Conservation (phyloP, 2,888 invertebrate species). For the Cheilosia urbana region DNA sequence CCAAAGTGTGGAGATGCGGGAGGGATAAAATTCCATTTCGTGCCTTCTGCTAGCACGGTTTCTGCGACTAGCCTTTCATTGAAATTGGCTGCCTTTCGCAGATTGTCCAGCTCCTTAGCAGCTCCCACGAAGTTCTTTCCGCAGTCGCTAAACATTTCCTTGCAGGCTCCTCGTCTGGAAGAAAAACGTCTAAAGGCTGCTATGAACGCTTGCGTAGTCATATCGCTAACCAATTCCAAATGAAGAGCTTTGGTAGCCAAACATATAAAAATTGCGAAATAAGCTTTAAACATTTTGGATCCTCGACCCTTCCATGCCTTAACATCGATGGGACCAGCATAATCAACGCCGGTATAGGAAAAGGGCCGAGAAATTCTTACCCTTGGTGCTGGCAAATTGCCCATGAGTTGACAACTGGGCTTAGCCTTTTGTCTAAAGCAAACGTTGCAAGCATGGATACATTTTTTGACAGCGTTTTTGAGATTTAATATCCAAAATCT, state of each 20-base stretch:
- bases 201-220: slow-evolving; percentile 76
- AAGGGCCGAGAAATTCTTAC: slow-evolving; percentile 56
- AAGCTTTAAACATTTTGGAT: slow-evolving; percentile 69
- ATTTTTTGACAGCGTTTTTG: background rate
- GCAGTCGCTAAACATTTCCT: slow-evolving; percentile 25
- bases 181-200: slow-evolving; percentile 61
- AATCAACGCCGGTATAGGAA: slow-evolving; percentile 63
- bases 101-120: slow-evolving; percentile 2
- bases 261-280: slow-evolving; percentile 76
- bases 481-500: slow-evolving; percentile 37
- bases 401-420: slow-evolving; percentile 20
- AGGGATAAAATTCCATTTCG: slow-evolving; percentile 29
- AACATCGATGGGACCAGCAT: slow-evolving; percentile 66
- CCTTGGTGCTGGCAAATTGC: slow-evolving; percentile 54
- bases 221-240: slow-evolving; percentile 76
- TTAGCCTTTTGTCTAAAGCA: slow-evolving; percentile 43
- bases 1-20: slow-evolving; percentile 28
- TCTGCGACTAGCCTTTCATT: background rate
- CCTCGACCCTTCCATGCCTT: slow-evolving; percentile 66
- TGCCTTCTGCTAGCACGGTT: background rate
- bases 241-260: slow-evolving; percentile 77
- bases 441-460: slow-evolving; percentile 55
- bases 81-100: slow-evolving; percentile 15
- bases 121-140: slow-evolving; percentile 36
- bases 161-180: slow-evolving; percentile 19